Percentiles rank a stretch among this genome's conserved stretches.
Evolutionary conservation across 2,113 vertebrate genomes (phyloP).

Genomic region (Nyctibius bracteatus): DNA sequence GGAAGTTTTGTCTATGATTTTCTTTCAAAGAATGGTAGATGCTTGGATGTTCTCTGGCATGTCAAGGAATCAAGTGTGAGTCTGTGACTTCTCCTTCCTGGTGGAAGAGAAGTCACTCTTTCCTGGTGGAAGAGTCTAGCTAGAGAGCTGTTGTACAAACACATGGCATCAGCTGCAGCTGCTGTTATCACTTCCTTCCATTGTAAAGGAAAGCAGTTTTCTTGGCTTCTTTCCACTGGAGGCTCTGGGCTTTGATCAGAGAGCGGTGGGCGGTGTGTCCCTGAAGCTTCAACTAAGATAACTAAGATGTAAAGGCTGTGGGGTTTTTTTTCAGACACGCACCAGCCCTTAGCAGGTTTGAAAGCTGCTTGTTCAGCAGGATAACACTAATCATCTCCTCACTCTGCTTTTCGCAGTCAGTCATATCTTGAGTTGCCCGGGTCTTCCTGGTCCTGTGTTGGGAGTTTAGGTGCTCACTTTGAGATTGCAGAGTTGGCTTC

Average conservation of each 20-base stretch:
- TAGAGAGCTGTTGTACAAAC: not conserved
- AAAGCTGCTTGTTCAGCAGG: not conserved
- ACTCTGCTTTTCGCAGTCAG: not conserved
- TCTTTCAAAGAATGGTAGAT: not conserved
- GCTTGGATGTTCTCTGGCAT: accelerated
- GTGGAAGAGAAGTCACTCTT: accelerated
- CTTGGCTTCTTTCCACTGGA: not conserved
- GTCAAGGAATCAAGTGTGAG: accelerated
- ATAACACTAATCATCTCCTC: not conserved
- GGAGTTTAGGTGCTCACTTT: not conserved
- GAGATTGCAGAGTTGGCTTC: not conserved
- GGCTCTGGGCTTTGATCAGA: not conserved
- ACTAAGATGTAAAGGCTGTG: accelerated
- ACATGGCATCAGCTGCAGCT: not conserved
- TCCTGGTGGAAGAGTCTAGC: accelerated
- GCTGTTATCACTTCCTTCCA: not conserved
- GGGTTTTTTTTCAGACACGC: accelerated
- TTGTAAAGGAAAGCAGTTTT: not conserved
- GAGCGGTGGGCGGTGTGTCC: accelerated
- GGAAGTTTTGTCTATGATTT: not conserved
- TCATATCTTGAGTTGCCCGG: not conserved
- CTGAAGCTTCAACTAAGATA: not conserved
- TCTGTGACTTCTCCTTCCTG: not conserved
- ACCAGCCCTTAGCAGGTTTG: not conserved
- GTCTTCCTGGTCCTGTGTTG: accelerated